Evolutionary conservation across 2,888 invertebrate genomes (phyloP).

Genomic region (Fragum sueziense): DNA sequence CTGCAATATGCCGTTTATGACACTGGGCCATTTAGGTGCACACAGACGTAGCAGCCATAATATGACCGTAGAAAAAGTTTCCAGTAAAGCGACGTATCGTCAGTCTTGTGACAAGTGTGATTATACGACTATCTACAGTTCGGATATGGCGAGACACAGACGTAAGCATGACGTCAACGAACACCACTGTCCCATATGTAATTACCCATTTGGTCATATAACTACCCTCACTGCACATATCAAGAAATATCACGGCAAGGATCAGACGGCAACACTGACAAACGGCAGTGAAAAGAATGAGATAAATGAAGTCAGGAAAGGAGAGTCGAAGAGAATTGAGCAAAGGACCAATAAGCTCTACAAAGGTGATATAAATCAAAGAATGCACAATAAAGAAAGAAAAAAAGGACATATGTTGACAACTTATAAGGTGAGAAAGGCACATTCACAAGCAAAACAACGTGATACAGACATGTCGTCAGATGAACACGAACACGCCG

Average conservation of each 20-base stretch:
- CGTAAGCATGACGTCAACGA: slow-evolving; percentile 1
- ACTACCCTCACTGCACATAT: slow-evolving; percentile 7
- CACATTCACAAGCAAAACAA: too few relatives aligned
- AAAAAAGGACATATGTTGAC: too few relatives aligned
- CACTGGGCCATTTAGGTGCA: neutral
- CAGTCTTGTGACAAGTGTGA: slow-evolving; percentile 5
- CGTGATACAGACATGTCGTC: too few relatives aligned
- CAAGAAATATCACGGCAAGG: slow-evolving; percentile 1
- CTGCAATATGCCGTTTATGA: slow-evolving; percentile 21
- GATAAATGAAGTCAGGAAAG: too few relatives aligned
- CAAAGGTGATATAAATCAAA: too few relatives aligned
- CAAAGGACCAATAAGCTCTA: too few relatives aligned
- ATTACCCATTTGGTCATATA: slow-evolving; percentile 2
- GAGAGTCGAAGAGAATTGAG: too few relatives aligned
- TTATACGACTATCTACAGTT: neutral
- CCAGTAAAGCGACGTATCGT: neutral
- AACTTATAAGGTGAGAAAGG: too few relatives aligned
- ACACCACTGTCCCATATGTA: slow-evolving; percentile 1
- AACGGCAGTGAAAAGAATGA: neutral
- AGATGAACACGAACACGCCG: too few relatives aligned
- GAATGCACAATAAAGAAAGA: too few relatives aligned
- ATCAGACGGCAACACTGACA: neutral
- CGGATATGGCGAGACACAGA: slow-evolving; percentile 7
- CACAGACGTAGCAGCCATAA: neutral
- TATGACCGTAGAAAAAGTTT: neutral